Evolutionary conservation across 2,888 invertebrate genomes (phyloP).

Genomic region (Rhopalosiphum nymphaeae): DNA sequence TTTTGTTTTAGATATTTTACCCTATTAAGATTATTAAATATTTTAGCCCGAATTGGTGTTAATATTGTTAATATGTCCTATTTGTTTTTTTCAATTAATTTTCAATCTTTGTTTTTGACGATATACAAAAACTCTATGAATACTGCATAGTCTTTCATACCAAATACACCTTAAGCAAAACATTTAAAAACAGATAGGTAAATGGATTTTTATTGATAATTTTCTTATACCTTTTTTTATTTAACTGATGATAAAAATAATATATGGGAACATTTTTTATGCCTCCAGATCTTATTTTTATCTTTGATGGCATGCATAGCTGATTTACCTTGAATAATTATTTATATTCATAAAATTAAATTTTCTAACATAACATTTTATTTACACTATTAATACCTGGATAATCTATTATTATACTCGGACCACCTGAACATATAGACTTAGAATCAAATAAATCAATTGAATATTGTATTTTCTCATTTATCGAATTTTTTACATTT

Average conservation of each 20-base stretch:
- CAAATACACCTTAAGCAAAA: background rate
- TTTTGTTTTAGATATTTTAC: background rate
- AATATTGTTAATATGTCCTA: slow-evolving; percentile 8
- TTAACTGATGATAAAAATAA: background rate
- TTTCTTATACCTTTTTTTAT: background rate
- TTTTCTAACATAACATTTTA: background rate
- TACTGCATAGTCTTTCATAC: background rate
- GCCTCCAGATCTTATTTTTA: background rate
- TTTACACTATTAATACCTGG: background rate
- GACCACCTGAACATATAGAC: too few species aligned
- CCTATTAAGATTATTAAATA: background rate
- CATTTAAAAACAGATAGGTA: background rate
- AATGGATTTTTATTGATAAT: background rate
- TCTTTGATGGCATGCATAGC: background rate
- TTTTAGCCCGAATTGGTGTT: background rate
- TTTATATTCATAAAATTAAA: background rate
- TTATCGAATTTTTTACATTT: background rate
- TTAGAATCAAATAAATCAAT: too few species aligned
- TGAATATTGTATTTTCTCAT: too few species aligned
- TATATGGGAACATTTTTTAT: background rate
- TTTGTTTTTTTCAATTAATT: background rate
- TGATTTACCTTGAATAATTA: background rate
- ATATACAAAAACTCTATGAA: background rate
- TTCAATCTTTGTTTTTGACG: background rate
- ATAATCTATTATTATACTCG: background rate